Base-by-base conservation (phyloP, 1,140 invertebrate species). In the Drosophila rufa region DNA sequence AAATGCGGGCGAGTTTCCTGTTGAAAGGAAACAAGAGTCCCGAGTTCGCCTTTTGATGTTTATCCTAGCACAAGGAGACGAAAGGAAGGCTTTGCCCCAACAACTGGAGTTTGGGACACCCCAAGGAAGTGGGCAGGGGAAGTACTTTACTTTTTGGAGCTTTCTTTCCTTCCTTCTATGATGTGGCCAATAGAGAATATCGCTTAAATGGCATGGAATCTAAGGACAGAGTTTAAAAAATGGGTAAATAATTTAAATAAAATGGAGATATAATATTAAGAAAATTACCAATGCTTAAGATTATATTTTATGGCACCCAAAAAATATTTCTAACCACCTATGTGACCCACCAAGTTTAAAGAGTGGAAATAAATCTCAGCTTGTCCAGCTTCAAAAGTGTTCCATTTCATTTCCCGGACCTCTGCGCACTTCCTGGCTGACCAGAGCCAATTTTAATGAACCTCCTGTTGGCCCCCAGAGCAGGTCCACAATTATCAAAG, bases 1-100 rank as follows among this genome's bases (percentile, higher is more conserved):
- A 69, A 69, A 69, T 67, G 74, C 61, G 74, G 74, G 51, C 46
- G 82, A 86, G 80, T 64, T 87, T 73, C 62, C 78, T 80, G 80
- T 53, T 77, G 76, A 87, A 82, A 82, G 76, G 75, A 82, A 86
- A 59, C 62, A 68, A 68, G 42, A 77, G 74, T 59, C 45, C 64
- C 15, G 43, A 68, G 74, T 68, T 46, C 70, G 51, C 75, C 58
- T 82, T 79, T 83, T 84, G 76, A 80, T 85, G 82, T 85, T 84
- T 80, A 80, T 79, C 75, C 73, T 75, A 51, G 60, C 65, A 70
- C 50, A 79, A 68, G 61, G 62, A 53, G 46, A 64, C 59, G 58
- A 55, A 74, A 62, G 57, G 46, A 43, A 68, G 48, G 65, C 51
- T 53, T 61, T 60, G 67, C 47, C 43, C 50, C 48, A 69, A 45